Evolutionary conservation across 2,113 vertebrate genomes (phyloP), one percentile per base, ranked within the genome.

Genomic region (Scomber colias): DNA sequence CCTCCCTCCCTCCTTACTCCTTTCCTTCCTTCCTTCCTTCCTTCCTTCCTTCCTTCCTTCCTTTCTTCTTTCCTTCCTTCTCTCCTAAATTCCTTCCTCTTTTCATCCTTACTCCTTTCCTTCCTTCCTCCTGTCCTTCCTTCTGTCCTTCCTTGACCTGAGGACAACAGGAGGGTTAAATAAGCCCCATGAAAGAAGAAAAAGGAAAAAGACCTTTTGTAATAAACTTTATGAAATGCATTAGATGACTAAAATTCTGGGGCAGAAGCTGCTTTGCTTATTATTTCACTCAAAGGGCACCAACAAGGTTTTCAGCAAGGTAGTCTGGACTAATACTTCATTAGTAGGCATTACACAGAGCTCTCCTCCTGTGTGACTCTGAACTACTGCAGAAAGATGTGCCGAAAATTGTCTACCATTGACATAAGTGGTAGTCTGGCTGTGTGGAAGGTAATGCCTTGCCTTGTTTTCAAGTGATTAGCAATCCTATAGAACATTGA

Each of bases 321-420:
- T 49, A 59, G 61, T 21, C 73, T 60, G 64, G 66, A 63, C 66
- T 78, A 71, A 82, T 72, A 82, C 68, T 76, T 82, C 75, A 77
- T 85, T 82, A 88, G 63, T 68, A 73, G 49, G 68, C 59, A 45
- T 56, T 66, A 66, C 64, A 79, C 63, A 55, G 2, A 66, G 49
- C 54, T 64, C 53, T 40, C 60, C 59, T 83, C 74, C 74, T 61
- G 53, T 77, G 44, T 59, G 56, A 40, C 67, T 77, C 65, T 63
- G 61, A 64, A 54, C 79, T 66, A 2, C 68, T 16, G 61, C 14
- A 65, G 24, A 27, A 27, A 35, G 60, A 14, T 64, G 17, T 14
- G 21, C 50, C 54, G 54, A 75, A 71, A 79, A 72, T 55, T 44
- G 59, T 78, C 75, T 75, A 63, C 35, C 11, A 14, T 55, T 69